Evolutionary conservation across 1,140 invertebrate species (phyloP).

Genomic region (Trichonephila clavipes): DNA sequence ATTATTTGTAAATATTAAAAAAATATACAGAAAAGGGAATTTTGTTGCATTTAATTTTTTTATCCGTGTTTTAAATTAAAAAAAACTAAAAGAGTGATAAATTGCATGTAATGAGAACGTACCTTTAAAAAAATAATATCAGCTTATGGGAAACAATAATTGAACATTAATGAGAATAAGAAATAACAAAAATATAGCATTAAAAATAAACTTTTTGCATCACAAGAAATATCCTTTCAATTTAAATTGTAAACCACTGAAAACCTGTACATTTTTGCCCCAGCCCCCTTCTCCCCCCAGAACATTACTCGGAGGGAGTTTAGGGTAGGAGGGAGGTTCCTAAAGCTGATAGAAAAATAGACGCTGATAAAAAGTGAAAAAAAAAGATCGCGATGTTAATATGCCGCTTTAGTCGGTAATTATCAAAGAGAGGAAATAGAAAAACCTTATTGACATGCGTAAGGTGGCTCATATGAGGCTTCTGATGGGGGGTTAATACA

Average conservation of each 20-base stretch:
- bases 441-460: slow-evolving; percentile 60
- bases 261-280: neutral
- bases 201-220: too few relatives aligned
- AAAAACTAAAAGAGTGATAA: too few relatives aligned
- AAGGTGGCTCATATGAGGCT: neutral
- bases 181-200: too few relatives aligned
- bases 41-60: too few relatives aligned
- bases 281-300: neutral
- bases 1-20: too few relatives aligned
- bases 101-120: too few relatives aligned
- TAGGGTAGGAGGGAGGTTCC: neutral
- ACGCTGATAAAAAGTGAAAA: slow-evolving; percentile 11
- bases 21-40: too few relatives aligned
- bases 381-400: slow-evolving; percentile 49
- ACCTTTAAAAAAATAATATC: too few relatives aligned
- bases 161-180: too few relatives aligned
- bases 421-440: slow-evolving; percentile 67
- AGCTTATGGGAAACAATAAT: too few relatives aligned
- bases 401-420: slow-evolving; percentile 56
- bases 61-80: too few relatives aligned
- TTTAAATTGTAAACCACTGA: neutral
- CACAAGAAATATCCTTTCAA: too few relatives aligned
- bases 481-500: slow-evolving; percentile 40
- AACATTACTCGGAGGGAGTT: neutral
- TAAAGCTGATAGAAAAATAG: slow-evolving; percentile 29